Evolutionary conservation across 1,140 invertebrate species (phyloP).

Genomic region (Paraescarpia echinospica): DNA sequence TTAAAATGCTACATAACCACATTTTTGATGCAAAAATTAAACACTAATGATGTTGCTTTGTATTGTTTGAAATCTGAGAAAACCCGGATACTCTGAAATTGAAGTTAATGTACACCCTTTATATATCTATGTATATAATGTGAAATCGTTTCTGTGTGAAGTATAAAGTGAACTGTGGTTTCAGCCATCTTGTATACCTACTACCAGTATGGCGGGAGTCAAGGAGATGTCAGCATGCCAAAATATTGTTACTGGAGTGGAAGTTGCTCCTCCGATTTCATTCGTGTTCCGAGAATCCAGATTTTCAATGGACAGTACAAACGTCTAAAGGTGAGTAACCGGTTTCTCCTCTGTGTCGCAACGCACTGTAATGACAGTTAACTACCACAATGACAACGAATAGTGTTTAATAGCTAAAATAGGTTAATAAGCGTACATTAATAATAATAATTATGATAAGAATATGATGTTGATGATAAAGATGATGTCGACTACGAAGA

Average conservation of each 20-base stretch:
- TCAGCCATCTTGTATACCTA: neutral
- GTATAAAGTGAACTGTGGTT: neutral
- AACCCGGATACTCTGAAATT: neutral
- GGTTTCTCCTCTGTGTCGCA: neutral
- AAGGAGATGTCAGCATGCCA: neutral
- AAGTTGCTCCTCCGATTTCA: neutral
- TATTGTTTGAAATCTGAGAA: neutral
- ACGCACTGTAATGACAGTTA: no score
- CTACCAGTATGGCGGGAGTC: neutral
- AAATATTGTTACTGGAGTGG: neutral
- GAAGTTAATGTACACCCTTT: no score
- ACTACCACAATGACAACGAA: no score
- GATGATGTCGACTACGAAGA: no score
- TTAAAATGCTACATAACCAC: no score
- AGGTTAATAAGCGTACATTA: neutral
- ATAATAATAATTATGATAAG: neutral
- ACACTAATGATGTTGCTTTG: no score
- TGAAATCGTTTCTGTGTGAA: no score
- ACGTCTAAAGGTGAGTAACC: neutral
- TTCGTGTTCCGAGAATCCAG: neutral
- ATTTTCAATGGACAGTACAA: neutral
- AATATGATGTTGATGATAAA: no score
- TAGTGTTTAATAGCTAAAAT: no score
- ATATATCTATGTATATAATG: no score
- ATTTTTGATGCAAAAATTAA: no score